phyloP scores from a whole-genome alignment of 1,140 invertebrate genomes.

The Doryteuthis pealeii region DNA sequence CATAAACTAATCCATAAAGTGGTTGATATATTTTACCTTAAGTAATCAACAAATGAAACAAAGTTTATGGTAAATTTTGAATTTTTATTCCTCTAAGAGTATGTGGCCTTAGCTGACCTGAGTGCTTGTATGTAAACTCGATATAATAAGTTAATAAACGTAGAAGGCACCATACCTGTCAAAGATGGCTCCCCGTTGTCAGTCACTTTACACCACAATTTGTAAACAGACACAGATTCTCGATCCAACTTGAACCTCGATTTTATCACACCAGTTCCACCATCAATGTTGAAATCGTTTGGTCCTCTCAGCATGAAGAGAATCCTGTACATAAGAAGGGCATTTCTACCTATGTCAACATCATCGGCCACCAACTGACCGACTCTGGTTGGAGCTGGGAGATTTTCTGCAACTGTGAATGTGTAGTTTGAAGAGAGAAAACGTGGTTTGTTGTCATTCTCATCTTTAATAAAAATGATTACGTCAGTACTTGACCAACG shows the following conservation, averaged over 20 bases:
- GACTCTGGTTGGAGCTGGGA: constrained; percentile 24
- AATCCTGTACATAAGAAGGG: constrained; percentile 83
- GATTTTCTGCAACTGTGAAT: constrained; percentile 81
- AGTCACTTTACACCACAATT: constrained; percentile 80
- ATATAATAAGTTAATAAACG: too few relatives aligned
- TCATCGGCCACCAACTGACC: constrained; percentile 42
- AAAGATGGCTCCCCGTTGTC: constrained; percentile 63
- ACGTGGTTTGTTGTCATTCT: constrained; percentile 86
- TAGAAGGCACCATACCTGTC: neutral
- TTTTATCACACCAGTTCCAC: constrained; percentile 78
- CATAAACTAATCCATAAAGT: too few relatives aligned
- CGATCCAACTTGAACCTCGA: constrained; percentile 76
- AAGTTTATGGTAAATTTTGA: too few relatives aligned
- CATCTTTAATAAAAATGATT: constrained; percentile 64
- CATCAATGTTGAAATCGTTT: constrained; percentile 73
- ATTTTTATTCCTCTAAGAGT: too few relatives aligned
- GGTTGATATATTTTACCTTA: too few relatives aligned
- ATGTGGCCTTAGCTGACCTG: too few relatives aligned
- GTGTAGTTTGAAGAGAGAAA: constrained; percentile 83
- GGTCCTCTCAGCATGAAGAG: constrained; percentile 70
- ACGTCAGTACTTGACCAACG: constrained; percentile 67
- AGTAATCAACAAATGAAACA: too few relatives aligned
- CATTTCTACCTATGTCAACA: constrained; percentile 70
- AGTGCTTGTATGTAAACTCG: too few relatives aligned
- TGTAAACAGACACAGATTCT: constrained; percentile 80